Percentiles rank a stretch among this genome's conserved stretches.
Conservation (phyloP, 23 tunicate genomes). For the Ciona savignyi region DNA sequence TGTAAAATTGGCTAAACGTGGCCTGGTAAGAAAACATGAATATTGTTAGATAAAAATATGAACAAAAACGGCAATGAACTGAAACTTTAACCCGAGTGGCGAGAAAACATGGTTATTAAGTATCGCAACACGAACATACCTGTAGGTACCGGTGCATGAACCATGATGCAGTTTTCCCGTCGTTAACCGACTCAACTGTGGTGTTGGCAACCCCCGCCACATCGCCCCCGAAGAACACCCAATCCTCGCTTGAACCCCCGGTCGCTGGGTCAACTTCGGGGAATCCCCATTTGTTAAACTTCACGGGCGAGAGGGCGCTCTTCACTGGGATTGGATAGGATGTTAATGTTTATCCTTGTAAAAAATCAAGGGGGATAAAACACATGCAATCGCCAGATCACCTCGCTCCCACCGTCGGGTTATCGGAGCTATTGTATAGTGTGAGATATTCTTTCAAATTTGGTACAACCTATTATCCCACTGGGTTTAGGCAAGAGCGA, state of each 20-base stretch:
- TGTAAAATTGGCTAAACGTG: no score
- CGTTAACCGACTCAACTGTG: conserved; percentile 98
- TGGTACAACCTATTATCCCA: no score
- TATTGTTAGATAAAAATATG: no score
- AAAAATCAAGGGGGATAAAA: neutral
- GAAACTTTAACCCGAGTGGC: no score
- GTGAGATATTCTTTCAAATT: no score
- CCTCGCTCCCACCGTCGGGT: no score
- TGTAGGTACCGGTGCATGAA: conserved; percentile 93
- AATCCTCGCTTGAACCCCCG: conserved; percentile 51
- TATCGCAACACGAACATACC: conserved; percentile 26
- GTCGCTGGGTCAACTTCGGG: conserved; percentile 81
- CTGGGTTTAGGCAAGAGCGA: no score
- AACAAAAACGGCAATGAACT: no score
- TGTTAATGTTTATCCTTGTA: neutral
- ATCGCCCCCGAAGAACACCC: conserved; percentile 98
- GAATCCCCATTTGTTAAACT: conserved; percentile 78
- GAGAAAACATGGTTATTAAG: no score
- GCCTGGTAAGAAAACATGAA: no score
- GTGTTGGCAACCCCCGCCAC: conserved; percentile 87
- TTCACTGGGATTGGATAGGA: neutral
- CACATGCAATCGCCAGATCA: no score
- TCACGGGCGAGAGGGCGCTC: conserved; percentile 48
- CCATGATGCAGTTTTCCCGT: conserved; percentile 95
- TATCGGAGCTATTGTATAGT: no score